Base-by-base conservation (phyloP, 2,797 vertebrate species). In the Carapus acus region DNA sequence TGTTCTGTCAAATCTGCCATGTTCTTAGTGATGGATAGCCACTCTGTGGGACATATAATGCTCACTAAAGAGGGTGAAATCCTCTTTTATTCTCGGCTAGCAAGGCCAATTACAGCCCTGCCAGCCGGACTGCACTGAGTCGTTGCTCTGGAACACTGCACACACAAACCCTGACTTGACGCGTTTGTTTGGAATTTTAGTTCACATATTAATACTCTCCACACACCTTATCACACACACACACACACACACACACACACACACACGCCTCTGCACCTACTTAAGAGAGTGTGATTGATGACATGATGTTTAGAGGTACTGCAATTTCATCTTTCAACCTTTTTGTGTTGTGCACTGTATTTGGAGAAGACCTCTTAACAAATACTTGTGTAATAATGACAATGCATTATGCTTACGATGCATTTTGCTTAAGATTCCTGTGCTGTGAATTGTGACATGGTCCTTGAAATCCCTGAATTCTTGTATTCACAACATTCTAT, bases 1-100 rank as follows among this genome's bases (percentile, higher is more conserved):
- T 38, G 67, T 70, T 72, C 56, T 69, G 60, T 65, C 67, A 56
- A 60, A 53, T 54, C n/a, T n/a, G 31, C 46, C n/a, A 41, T 39
- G 9, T 50, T 61, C 46, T 51, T 45, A 46, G 58, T 67, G 67
- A 74, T 49, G 55, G 54, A 63, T 62, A 53, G 49, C 49, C 24
- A 24, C 52, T 60, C 58, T 24, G n/a, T n/a, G n/a, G n/a, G n/a
- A n/a, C n/a, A n/a, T n/a, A n/a, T n/a, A n/a, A n/a, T 61, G 57
- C 59, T 61, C 37, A 59, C 44, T 62, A 59, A 68, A 72, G 49
- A 48, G 45, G 60, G 50, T n/a, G 46, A 53, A 56, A 58, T 49
- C 58, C 62, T 55, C 46, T 47, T 49, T 47, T 46, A 48, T 56
- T 68, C 68, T 65, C 49, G 60, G 65, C 48, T 52, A 54, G 56